Evolutionary conservation across 2,113 vertebrate genomes (phyloP), one percentile per base, ranked within the genome.

Genomic region (Nymphicus hollandicus): DNA sequence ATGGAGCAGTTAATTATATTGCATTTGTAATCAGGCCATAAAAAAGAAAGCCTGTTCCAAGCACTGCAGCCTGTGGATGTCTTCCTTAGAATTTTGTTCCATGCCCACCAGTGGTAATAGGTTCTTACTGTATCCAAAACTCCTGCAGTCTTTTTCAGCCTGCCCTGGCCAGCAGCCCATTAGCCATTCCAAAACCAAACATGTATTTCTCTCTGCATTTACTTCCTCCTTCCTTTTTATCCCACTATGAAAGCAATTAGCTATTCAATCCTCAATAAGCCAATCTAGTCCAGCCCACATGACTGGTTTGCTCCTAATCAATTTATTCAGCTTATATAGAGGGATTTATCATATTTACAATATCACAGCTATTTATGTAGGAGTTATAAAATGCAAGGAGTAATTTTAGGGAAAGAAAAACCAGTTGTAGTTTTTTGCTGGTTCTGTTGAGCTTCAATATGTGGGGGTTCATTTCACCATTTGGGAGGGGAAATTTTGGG

Each of bases 341-440:
- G 74, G 58, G 83, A 60, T 94, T 95, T 96, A 94, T 96, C 93
- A 74, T 97, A 95, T 98, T 98, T 98, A 97, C 93, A 97, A 97
- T 97, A 97, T 94, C 95, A 83, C 91, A 97, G 94, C 68, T 82
- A 90, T 94, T 95, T 92, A 77, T 86, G 68, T 96, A 82, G 95
- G 93, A 95, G 95, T 93, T 91, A 93, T 77, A 93, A 95, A 95
- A 89, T 58, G 58, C 91, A 86, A 96, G 49, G 49, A 91, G 27
- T 76, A 87, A 95, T 97, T 97, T 94, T 94, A 91, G 86, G 63
- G 64, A 52, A 86, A 76, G 77, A 95, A 93, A 96, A 96, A 90
- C 88, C 47, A 71, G 58, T 90, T 77, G 84, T 66, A 88, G 27
- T 35, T 37, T 95, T 93, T 72, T 89, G 18, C 49, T 89, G 52